phyloP scores from a whole-genome alignment of 2,888 invertebrate genomes.

The Odontocerum albicorne region DNA sequence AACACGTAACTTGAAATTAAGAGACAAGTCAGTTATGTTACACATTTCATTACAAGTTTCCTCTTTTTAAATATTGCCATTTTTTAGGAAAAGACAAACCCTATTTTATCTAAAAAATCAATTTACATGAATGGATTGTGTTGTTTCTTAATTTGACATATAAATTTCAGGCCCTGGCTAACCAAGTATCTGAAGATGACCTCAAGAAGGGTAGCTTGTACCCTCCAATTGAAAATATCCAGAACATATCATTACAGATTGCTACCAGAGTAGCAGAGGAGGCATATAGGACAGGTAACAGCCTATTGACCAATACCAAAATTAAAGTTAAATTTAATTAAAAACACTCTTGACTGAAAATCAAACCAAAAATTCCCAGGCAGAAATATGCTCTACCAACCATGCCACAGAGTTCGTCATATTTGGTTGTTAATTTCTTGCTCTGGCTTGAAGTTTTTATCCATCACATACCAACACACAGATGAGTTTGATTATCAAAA shows the following conservation, averaged over 20 bases:
- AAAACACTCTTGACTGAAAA: too few species aligned
- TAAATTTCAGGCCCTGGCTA: slow-evolving; percentile 68
- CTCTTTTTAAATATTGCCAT: too few species aligned
- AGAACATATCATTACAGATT: slow-evolving; percentile 84
- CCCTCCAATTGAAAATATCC: slow-evolving; percentile 83
- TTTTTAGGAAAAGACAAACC: too few species aligned
- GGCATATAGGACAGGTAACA: slow-evolving; percentile 74
- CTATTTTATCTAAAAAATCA: neutral
- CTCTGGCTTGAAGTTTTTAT: too few species aligned
- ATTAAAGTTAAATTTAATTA: neutral
- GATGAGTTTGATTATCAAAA: too few species aligned
- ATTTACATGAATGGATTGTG: neutral
- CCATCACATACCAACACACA: too few species aligned
- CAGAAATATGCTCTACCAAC: too few species aligned
- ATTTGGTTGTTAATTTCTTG: too few species aligned
- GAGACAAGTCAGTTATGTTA: too few species aligned
- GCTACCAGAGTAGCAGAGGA: slow-evolving; percentile 80
- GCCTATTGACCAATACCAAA: slow-evolving; percentile 18
- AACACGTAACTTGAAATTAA: too few species aligned
- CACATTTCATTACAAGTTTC: too few species aligned
- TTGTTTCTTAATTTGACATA: neutral
- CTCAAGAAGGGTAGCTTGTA: slow-evolving; percentile 86
- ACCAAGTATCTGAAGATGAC: slow-evolving; percentile 78
- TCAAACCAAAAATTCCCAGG: too few species aligned
- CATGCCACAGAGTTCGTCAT: neutral